A percentile compares a stretch with the other conserved stretches of the same genome.
phyloP scores from a whole-genome alignment of 2,888 invertebrate species.

The Esperia sulphurella region DNA sequence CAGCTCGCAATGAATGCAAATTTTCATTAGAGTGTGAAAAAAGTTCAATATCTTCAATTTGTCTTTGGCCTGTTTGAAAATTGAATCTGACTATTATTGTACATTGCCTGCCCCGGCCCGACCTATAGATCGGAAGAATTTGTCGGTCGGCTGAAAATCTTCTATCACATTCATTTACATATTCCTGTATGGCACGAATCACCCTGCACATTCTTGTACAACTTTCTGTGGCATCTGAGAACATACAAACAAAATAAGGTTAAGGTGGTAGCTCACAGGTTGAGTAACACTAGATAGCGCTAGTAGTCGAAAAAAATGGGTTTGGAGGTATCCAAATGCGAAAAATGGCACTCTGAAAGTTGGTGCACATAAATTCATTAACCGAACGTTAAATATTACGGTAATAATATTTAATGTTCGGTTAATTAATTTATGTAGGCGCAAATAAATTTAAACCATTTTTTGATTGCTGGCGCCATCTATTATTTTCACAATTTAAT shows the following conservation, averaged over 20 bases:
- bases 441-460: no score
- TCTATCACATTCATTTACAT: conserved; percentile 96
- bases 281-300: no score
- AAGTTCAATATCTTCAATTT: conserved; percentile 94
- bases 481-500: no score
- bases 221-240: conserved; percentile 58
- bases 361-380: no score
- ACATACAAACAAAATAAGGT: not conserved
- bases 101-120: conserved; percentile 94
- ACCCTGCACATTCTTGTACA: conserved; percentile 91
- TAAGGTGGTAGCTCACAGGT: not conserved
- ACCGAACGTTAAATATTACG: no score
- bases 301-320: no score
- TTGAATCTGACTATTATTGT: conserved; percentile 87
- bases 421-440: no score
- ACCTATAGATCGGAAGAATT: conserved; percentile 92
- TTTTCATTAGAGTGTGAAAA: conserved; percentile 97
- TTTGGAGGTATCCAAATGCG: no score
- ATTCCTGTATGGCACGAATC: conserved; percentile 95
- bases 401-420: no score
- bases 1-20: conserved; percentile 89
- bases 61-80: conserved; percentile 92
- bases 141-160: conserved; percentile 92
- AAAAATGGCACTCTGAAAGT: no score
- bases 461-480: no score